These are phyloP conservation scores for Nezara viridula DNA, from an alignment of 2,888 invertebrate genomes.

Conservation along the genomic window DNA sequence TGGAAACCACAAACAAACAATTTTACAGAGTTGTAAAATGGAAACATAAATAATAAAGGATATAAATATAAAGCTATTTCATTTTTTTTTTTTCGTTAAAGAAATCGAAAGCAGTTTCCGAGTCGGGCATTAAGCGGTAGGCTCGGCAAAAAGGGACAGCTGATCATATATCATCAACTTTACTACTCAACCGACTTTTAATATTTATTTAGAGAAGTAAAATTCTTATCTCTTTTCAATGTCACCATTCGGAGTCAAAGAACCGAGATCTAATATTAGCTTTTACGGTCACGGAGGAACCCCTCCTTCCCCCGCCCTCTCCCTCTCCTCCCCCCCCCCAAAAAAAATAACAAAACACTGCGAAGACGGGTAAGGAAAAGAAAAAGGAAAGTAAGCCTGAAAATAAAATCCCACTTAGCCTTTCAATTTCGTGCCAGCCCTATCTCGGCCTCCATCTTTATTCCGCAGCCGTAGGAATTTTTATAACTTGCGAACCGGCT, in stretches of 20 bases:
- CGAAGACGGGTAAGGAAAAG: slow-evolving; percentile 6
- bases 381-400: slow-evolving; percentile 11
- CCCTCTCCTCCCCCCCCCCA: no score
- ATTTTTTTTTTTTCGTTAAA: background rate
- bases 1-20: background rate
- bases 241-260: background rate
- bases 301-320: no score
- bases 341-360: background rate
- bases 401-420: slow-evolving; percentile 42
- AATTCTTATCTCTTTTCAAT: slow-evolving; percentile 6
- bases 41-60: background rate
- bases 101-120: slow-evolving; percentile 15
- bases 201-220: background rate
- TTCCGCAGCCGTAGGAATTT: slow-evolving; percentile 23
- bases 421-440: slow-evolving; percentile 47
- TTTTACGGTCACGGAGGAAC: slow-evolving; percentile 20
- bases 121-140: background rate
- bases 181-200: background rate
- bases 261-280: slow-evolving; percentile 1
- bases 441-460: slow-evolving; percentile 38
- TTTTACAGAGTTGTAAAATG: background rate
- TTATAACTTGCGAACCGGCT: slow-evolving; percentile 8
- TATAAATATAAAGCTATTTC: background rate
- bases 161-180: background rate
- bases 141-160: background rate